phyloP scores from a whole-genome alignment of 2,888 invertebrate species.

The Nysson spinosus region DNA sequence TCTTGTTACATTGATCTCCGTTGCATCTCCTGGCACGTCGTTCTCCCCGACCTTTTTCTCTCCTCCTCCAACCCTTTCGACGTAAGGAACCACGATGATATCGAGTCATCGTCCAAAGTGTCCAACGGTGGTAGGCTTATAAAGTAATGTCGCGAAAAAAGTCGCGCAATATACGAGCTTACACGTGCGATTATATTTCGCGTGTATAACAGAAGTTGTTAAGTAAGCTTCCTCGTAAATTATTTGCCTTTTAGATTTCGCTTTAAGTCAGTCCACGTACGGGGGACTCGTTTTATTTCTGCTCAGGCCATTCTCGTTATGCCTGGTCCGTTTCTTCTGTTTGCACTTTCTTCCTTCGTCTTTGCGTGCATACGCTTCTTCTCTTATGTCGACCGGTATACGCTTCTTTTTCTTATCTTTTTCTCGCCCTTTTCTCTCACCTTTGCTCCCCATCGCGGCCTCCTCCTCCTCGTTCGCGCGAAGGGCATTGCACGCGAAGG shows the following conservation, averaged over 20 bases:
- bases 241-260: conserved; percentile 1
- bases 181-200: conserved; percentile 29
- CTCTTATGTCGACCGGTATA: conserved; percentile 20
- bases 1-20: conserved; percentile 22
- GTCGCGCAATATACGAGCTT: not conserved
- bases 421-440: conserved; percentile 27
- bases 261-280: not conserved
- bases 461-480: not conserved
- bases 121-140: not conserved
- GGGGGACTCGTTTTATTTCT: conserved; percentile 10
- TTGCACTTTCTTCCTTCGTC: conserved; percentile 10
- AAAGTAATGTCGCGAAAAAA: conserved; percentile 9
- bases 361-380: conserved; percentile 11
- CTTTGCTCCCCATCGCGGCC: conserved; percentile 33
- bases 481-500: no score
- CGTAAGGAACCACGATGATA: no score
- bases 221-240: not conserved
- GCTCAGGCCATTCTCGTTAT: conserved; percentile 32
- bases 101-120: conserved; percentile 23
- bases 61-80: not conserved
- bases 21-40: conserved; percentile 23
- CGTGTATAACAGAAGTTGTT: not conserved
- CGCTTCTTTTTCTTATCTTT: conserved; percentile 25
- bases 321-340: not conserved
- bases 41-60: not conserved